Conservation (phyloP, 2,797 vertebrate species). For the Silurus aristotelis region DNA sequence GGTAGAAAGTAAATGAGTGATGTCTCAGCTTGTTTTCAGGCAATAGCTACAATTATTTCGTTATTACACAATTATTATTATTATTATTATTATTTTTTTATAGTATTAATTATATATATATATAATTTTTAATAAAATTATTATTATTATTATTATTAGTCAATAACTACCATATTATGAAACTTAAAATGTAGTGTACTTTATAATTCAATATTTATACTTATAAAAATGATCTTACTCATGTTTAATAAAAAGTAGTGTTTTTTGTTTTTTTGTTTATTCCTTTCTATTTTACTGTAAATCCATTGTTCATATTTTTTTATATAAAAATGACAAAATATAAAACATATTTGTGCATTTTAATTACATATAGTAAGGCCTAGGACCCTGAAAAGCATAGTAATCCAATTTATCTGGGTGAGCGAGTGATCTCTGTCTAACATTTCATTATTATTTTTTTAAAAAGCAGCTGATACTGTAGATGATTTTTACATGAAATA, state of each 20-base stretch:
- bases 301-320: background rate
- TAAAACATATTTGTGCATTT: background rate
- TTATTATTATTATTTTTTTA: too few species aligned
- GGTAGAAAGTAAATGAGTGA: slow-evolving; percentile 13
- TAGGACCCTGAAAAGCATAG: background rate
- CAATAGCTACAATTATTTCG: too few species aligned
- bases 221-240: too few species aligned
- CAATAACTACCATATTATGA: too few species aligned
- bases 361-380: background rate
- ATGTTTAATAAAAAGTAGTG: background rate
- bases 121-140: too few species aligned
- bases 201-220: too few species aligned
- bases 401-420: background rate
- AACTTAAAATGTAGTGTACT: too few species aligned
- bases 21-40: background rate
- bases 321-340: background rate
- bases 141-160: too few species aligned
- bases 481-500: background rate
- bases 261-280: background rate
- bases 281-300: background rate
- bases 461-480: background rate
- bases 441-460: background rate
- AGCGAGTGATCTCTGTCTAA: background rate
- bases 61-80: too few species aligned
- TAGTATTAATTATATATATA: too few species aligned